Conservation (phyloP, 2,113 vertebrate genomes). For the Elanoides forficatus region DNA sequence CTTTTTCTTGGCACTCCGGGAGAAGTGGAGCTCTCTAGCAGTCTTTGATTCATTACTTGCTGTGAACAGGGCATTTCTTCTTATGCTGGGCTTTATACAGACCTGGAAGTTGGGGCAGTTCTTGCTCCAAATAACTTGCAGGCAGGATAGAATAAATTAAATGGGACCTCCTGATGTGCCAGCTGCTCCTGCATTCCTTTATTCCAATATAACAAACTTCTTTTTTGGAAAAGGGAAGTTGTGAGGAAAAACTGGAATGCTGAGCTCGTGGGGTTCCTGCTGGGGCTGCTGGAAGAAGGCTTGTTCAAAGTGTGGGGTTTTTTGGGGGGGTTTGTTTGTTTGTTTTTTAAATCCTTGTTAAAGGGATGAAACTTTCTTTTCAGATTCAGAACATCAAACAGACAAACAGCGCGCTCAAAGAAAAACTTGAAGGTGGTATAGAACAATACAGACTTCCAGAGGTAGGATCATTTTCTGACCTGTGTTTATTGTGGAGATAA, state of each 20-base stretch:
- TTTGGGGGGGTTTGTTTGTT: too few relatives aligned
- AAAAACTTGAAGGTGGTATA: slow-evolving; percentile 87
- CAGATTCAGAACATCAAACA: slow-evolving; percentile 98
- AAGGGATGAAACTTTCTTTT: slow-evolving; percentile 6
- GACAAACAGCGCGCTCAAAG: slow-evolving; percentile 89
- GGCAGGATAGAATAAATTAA: neutral
- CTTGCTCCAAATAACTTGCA: neutral
- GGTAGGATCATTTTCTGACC: slow-evolving; percentile 70
- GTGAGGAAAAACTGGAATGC: neutral
- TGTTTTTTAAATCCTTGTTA: neutral
- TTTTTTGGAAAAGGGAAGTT: neutral
- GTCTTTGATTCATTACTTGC: slow-evolving; percentile 26
- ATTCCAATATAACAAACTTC: neutral
- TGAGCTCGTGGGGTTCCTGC: neutral
- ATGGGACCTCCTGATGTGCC: neutral
- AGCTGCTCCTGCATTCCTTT: neutral
- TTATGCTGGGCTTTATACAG: neutral
- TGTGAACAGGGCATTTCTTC: neutral
- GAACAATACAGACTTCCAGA: slow-evolving; percentile 86
- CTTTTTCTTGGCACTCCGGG: neutral
- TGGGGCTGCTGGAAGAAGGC: neutral
- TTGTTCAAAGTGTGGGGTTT: neutral
- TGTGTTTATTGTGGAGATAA: neutral
- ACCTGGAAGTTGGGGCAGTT: neutral
- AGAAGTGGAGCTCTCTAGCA: neutral